Evolutionary conservation across 1,140 invertebrate species (phyloP).

Genomic region (Antheraea mylitta): DNA sequence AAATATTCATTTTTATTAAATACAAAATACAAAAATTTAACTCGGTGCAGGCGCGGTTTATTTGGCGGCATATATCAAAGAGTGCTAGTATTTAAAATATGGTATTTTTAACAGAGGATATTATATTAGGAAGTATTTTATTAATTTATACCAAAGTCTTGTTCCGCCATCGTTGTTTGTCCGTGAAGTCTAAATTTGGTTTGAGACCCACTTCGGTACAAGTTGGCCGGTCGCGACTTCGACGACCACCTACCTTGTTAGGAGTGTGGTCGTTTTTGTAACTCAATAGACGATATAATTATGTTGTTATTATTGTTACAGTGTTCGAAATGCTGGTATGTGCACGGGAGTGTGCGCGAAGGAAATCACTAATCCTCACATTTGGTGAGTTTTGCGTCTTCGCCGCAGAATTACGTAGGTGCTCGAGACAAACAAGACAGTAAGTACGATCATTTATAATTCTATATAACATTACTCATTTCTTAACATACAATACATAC

Average conservation of each 20-base stretch:
- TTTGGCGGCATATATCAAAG: too few species aligned
- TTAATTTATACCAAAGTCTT: not conserved
- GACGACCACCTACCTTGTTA: not conserved
- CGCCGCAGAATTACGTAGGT: constrained; percentile 81
- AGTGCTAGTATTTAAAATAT: too few species aligned
- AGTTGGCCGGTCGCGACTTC: not conserved
- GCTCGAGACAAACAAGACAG: constrained; percentile 66
- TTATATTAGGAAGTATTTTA: not conserved
- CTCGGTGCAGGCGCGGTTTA: too few species aligned
- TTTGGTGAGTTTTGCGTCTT: constrained; percentile 85
- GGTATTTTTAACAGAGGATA: not conserved
- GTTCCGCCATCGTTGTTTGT: not conserved
- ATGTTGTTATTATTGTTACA: constrained; percentile 59
- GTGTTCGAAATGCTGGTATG: constrained; percentile 82
- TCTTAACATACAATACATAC: constrained; percentile 4
- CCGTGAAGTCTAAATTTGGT: constrained; percentile 10
- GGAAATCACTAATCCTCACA: constrained; percentile 79
- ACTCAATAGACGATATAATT: not conserved
- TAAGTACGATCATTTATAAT: constrained; percentile 36
- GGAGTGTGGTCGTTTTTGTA: constrained; percentile 6
- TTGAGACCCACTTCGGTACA: not conserved
- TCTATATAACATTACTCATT: constrained; percentile 12
- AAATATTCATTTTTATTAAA: too few species aligned
- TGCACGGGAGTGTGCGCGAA: constrained; percentile 78
- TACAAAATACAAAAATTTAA: too few species aligned